Evolutionary conservation across 2,113 vertebrate species (phyloP).

Genomic region (Oenanthe oenanthe): DNA sequence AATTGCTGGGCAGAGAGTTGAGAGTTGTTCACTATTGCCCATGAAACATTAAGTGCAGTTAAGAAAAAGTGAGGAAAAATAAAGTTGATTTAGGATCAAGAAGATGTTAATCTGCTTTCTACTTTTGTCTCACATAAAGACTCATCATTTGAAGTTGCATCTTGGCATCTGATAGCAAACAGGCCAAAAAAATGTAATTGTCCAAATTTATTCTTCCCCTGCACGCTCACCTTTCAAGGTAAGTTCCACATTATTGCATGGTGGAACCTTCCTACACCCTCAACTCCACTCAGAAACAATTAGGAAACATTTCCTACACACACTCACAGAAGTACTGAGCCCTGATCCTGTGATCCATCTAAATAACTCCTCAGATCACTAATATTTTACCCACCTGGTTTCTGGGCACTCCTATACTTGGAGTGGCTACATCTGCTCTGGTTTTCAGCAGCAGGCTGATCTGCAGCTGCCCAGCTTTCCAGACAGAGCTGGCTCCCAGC

Average conservation of each 20-base stretch:
- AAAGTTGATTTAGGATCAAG: neutral
- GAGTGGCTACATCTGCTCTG: neutral
- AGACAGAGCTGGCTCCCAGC: neutral
- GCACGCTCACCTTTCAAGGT: neutral
- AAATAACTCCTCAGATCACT: neutral
- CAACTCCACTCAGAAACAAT: neutral
- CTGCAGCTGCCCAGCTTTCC: fast-evolving
- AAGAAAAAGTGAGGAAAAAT: neutral
- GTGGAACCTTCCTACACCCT: neutral
- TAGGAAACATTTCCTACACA: neutral
- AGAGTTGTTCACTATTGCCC: neutral
- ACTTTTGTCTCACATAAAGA: neutral
- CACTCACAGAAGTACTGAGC: neutral
- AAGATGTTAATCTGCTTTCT: neutral
- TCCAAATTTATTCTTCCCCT: neutral
- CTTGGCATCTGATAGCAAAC: neutral
- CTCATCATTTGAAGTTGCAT: neutral
- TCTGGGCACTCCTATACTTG: neutral
- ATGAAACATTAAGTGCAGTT: neutral
- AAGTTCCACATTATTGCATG: neutral
- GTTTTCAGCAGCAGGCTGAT: neutral
- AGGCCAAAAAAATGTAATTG: neutral
- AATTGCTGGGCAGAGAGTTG: neutral
- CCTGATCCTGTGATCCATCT: neutral
- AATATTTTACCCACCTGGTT: neutral